phyloP scores from a whole-genome alignment of 2,888 invertebrate genomes.

The Clusia tigrina region DNA sequence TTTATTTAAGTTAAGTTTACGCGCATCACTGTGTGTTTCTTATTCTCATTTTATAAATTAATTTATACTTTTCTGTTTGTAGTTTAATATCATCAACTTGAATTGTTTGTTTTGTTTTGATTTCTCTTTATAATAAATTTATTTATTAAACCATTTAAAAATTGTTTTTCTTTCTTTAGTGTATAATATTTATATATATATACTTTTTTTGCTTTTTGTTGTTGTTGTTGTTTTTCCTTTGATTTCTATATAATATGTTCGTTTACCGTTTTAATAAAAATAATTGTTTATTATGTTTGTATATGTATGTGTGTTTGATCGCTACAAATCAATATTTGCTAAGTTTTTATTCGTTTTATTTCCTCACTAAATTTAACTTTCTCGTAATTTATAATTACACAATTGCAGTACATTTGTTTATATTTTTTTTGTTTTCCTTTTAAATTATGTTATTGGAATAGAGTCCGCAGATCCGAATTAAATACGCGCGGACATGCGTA shows the following conservation, averaged over 20 bases:
- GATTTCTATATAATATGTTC: background rate
- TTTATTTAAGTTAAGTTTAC: background rate
- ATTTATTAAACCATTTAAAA: conserved; percentile 10
- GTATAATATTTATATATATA: background rate
- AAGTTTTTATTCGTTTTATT: background rate
- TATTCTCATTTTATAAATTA: conserved; percentile 5
- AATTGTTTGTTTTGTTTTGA: conserved; percentile 5
- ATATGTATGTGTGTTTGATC: background rate
- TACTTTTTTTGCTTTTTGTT: background rate
- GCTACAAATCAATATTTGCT: too few species aligned
- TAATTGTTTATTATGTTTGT: background rate
- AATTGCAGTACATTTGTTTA: background rate
- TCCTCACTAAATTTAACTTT: background rate
- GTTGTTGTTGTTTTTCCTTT: too few species aligned
- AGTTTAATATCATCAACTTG: conserved; percentile 1
- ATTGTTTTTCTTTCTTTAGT: conserved; percentile 4
- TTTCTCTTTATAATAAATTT: conserved; percentile 6
- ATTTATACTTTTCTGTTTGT: background rate
- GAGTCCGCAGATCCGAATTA: too few species aligned
- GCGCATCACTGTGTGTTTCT: conserved; percentile 9
- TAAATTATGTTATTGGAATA: background rate
- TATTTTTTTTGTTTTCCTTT: background rate
- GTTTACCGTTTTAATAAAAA: conserved; percentile 7
- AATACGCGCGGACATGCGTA: too few species aligned
- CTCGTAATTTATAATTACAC: background rate